These are phyloP conservation scores for Eolophus roseicapilla DNA, from an alignment of 2,113 vertebrate genomes.

Conservation along the genomic window DNA sequence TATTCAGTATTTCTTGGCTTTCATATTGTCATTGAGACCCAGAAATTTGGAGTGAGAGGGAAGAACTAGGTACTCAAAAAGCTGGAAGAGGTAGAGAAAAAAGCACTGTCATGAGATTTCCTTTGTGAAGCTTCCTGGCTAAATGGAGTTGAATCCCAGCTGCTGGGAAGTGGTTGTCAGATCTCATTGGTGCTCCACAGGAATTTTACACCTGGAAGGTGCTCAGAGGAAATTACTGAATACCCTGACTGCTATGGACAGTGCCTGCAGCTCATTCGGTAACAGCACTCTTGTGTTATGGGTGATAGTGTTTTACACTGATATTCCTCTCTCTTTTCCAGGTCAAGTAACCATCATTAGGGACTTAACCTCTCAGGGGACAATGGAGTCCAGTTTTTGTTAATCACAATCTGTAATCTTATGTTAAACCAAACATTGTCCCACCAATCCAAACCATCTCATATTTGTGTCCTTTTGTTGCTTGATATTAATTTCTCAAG, in stretches of 20 bases:
- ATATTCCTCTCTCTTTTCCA: background rate
- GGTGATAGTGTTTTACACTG: background rate
- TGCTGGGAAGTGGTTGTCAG: background rate
- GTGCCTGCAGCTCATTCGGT: background rate
- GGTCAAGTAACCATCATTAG: background rate
- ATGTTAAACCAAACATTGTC: background rate
- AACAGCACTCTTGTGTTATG: background rate
- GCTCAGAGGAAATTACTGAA: background rate
- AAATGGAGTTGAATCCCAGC: background rate
- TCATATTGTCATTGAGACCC: background rate
- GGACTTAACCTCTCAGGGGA: background rate
- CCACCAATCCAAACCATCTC: background rate
- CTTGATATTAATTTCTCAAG: constrained; percentile 37
- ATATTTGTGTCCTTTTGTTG: background rate
- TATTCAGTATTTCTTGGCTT: background rate
- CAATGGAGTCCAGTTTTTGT: background rate
- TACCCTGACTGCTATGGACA: background rate
- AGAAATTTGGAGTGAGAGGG: background rate
- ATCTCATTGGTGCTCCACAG: background rate
- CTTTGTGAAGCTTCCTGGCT: background rate
- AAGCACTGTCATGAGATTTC: background rate
- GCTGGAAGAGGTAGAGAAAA: background rate
- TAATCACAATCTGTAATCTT: background rate
- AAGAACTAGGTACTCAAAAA: background rate
- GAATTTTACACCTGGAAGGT: background rate